Evolutionary conservation across 2,797 vertebrate genomes (phyloP), one percentile per base, ranked within the genome.

Genomic region (Rhinophrynus dorsalis): DNA sequence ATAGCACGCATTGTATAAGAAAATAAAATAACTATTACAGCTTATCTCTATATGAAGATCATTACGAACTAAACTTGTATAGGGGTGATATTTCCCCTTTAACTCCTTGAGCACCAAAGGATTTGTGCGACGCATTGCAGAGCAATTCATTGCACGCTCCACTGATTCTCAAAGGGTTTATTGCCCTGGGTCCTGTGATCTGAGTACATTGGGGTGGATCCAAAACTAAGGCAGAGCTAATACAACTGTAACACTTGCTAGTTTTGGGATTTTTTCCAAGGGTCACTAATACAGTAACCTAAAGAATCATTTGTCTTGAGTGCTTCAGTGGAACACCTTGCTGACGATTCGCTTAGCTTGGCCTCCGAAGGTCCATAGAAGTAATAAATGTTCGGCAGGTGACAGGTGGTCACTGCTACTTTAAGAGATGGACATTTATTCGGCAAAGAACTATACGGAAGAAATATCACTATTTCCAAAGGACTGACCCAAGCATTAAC

Each of bases 401-500:
- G 30, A 58, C 5, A 2, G 21, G 42, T 44, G 30, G 60, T 71
- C 42, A 37, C 7, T 3, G 67, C 23, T 20, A 20, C 21, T n/a
- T 17, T n/a, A 21, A 47, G 38, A 26, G 45, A 32, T 24, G 32
- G 40, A 26, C 44, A 15, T 12, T 32, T 47, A 45, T 29, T 62
- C 23, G 21, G 47, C 67, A 18, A 15, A 33, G 10, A 45, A 20
- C 1, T n/a, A 12, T 35, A 23, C 5, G 13, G 8, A 72, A 64
- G 44, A 51, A 51, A 57, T 57, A 64, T 65, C 32, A 12, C 24
- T 13, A 18, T 38, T 45, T 18, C 15, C 45, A 24, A 35, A 50
- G 59, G 23, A 6, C 17, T 65, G 68, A 65, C 68, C 68, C 33
- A 6, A 10, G 5, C 44, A 50, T 35, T 12, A 32, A 23, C 24